Evolutionary conservation across 35 echinoderm and acorn worm genomes (phyloP).

Genomic region (Hemicentrotus pulcherrimus): DNA sequence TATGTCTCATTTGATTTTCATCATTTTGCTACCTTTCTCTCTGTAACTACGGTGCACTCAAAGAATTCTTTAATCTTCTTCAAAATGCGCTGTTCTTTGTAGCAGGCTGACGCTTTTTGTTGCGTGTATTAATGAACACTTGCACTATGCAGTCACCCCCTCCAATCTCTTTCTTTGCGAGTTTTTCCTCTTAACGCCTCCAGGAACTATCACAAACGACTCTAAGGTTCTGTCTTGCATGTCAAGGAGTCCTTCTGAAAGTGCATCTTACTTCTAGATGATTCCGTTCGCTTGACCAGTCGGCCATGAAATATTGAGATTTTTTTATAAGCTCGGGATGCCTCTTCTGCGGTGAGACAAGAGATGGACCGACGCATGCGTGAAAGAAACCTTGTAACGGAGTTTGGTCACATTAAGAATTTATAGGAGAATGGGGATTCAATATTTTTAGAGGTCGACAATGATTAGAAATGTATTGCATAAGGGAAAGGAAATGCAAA

Average conservation of each 20-base stretch:
- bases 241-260: not conserved
- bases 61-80: no score
- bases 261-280: not conserved
- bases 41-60: no score
- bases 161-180: no score
- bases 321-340: not conserved
- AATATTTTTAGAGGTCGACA: not conserved
- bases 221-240: not conserved
- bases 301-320: not conserved
- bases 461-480: not conserved
- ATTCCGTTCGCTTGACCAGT: not conserved
- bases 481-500: not conserved
- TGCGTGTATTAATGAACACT: no score
- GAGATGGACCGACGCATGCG: not conserved
- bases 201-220: not conserved
- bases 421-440: not conserved
- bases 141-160: no score
- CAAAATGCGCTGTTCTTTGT: no score
- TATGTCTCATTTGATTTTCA: no score
- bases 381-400: not conserved
- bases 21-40: no score
- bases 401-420: slow-evolving; percentile 12
- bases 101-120: no score
- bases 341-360: not conserved
- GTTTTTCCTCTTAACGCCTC: not conserved